Percentiles rank a stretch among this genome's conserved stretches.
Evolutionary conservation across 2,113 vertebrate genomes (phyloP).

Genomic region (Agapornis roseicollis): DNA sequence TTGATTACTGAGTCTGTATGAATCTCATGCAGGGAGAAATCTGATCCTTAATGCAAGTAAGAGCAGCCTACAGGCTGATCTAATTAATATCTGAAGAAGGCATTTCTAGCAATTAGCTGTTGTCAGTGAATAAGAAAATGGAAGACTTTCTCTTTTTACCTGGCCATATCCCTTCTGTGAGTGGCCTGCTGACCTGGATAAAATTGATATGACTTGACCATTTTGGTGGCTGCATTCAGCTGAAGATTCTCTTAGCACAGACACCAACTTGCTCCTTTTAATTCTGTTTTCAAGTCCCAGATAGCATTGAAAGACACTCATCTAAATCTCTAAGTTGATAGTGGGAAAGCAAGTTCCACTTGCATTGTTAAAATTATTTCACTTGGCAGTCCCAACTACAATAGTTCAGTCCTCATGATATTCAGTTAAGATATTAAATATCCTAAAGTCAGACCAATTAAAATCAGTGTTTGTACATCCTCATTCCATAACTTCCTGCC

Average conservation of each 20-base stretch:
- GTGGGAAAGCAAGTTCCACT: neutral
- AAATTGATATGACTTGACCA: neutral
- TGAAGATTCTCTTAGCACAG: neutral
- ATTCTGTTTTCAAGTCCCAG: neutral
- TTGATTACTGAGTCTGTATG: conserved; percentile 20
- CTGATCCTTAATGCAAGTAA: conserved; percentile 2
- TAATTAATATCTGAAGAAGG: conserved; percentile 23
- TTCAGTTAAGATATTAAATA: neutral
- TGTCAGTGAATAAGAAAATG: neutral
- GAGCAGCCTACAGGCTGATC: conserved; percentile 8
- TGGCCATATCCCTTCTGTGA: neutral
- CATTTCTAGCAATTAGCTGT: neutral
- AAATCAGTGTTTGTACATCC: neutral
- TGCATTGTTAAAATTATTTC: neutral
- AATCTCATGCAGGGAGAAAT: neutral
- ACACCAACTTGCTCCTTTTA: neutral
- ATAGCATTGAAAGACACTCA: neutral
- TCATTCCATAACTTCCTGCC: neutral
- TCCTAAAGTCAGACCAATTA: neutral
- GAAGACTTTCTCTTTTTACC: neutral
- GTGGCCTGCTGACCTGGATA: neutral
- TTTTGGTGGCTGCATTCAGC: neutral
- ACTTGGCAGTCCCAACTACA: neutral
- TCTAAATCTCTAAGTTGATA: neutral
- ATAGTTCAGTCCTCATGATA: neutral